Conservation (phyloP, 2,888 invertebrate species). For the Anorthoa munda region DNA sequence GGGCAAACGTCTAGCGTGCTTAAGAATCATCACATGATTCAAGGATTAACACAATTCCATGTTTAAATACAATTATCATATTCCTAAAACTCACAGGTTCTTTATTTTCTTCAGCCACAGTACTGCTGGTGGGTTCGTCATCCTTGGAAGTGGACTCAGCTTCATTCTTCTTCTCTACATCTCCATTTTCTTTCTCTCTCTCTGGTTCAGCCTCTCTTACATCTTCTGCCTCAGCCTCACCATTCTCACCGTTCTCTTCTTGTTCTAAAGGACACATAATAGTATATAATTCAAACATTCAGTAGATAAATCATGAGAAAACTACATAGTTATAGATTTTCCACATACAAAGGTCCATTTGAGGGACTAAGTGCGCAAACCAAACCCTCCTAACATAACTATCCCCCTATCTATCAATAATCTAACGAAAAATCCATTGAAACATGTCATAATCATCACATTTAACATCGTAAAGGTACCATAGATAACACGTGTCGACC, state of each 20-base stretch:
- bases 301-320: too few species aligned
- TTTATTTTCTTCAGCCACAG: constrained; percentile 69
- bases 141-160: constrained; percentile 81
- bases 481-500: constrained; percentile 5
- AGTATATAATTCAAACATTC: neutral
- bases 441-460: neutral
- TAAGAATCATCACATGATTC: too few species aligned
- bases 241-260: constrained; percentile 88
- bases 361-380: too few species aligned
- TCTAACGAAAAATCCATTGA: neutral
- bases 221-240: constrained; percentile 86
- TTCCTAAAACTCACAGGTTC: constrained; percentile 74
- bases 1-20: too few species aligned
- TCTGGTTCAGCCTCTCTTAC: constrained; percentile 69
- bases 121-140: constrained; percentile 76
- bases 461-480: neutral
- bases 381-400: too few species aligned
- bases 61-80: too few species aligned
- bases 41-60: too few species aligned
- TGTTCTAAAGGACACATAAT: constrained; percentile 58
- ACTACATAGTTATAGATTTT: neutral
- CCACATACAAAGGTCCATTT: too few species aligned
- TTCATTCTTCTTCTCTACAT: constrained; percentile 74
- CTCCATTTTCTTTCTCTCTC: constrained; percentile 64
- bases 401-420: neutral